Evolutionary conservation across 2,888 invertebrate genomes (phyloP).

Genomic region (Ashinkailepas kermadecensis): DNA sequence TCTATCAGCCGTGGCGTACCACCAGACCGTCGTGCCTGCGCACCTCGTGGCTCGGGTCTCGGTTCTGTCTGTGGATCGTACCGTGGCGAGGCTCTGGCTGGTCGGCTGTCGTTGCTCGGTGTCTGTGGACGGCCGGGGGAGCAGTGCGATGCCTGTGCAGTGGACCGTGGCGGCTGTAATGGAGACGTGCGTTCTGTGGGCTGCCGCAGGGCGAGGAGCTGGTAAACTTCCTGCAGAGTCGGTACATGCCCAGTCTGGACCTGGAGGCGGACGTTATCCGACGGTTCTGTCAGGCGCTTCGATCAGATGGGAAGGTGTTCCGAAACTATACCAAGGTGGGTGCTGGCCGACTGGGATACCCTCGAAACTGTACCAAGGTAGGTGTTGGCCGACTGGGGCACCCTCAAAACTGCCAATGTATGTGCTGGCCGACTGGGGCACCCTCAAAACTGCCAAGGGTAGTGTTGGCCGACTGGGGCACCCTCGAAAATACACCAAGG

Average conservation of each 20-base stretch:
- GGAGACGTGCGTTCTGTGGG: background rate
- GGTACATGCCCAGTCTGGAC: constrained; percentile 43
- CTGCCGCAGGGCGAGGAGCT: constrained; percentile 44
- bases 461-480: constrained; percentile 25
- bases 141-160: background rate
- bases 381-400: background rate
- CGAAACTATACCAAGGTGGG: constrained; percentile 46
- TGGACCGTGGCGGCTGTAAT: background rate
- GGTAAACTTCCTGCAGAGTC: constrained; percentile 42
- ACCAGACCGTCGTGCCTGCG: too few species aligned
- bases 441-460: constrained; percentile 40
- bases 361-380: too few species aligned
- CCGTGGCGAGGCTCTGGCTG: too few species aligned
- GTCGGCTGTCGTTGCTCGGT: too few species aligned
- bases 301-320: constrained; percentile 44
- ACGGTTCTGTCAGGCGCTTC: constrained; percentile 45
- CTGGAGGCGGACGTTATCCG: constrained; percentile 42
- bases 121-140: background rate
- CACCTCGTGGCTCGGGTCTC: too few species aligned
- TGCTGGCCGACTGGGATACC: background rate
- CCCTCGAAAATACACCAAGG: too few species aligned
- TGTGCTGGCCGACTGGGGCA: constrained; percentile 25
- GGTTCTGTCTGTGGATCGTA: too few species aligned
- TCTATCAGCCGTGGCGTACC: too few species aligned
- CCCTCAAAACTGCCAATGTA: constrained; percentile 40